phyloP scores from a whole-genome alignment of 2,888 invertebrate genomes.

The Cheiracanthium punctorium region DNA sequence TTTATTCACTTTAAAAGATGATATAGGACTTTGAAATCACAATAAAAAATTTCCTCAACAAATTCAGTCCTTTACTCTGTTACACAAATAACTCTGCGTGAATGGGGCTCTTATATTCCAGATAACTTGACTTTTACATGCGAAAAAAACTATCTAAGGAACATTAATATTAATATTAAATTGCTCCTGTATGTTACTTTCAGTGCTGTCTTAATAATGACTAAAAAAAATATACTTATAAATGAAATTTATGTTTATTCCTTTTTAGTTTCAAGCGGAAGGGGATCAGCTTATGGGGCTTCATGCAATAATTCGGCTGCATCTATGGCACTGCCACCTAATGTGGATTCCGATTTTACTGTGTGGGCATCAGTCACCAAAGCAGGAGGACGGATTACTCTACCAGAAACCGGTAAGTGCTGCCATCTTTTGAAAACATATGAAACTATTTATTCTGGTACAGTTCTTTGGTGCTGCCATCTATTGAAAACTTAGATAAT shows the following conservation, averaged over 20 bases:
- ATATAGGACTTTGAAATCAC: too few relatives aligned
- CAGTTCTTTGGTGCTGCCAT: constrained; percentile 39
- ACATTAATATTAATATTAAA: too few relatives aligned
- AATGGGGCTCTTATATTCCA: too few relatives aligned
- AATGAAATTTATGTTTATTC: background rate
- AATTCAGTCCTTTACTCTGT: too few relatives aligned
- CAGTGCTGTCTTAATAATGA: background rate
- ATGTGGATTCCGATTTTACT: constrained; percentile 77
- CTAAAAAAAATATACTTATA: background rate
- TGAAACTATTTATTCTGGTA: background rate
- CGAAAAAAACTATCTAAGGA: too few relatives aligned
- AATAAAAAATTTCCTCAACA: too few relatives aligned
- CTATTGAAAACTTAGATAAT: background rate
- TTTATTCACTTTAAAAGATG: too few relatives aligned
- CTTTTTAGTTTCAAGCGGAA: constrained; percentile 55
- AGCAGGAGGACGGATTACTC: constrained; percentile 78
- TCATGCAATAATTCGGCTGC: constrained; percentile 71
- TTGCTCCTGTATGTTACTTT: too few relatives aligned
- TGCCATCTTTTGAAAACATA: background rate
- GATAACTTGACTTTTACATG: too few relatives aligned
- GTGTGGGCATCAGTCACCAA: constrained; percentile 78
- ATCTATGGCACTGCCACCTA: constrained; percentile 71
- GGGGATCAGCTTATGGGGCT: constrained; percentile 52
- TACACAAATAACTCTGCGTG: too few relatives aligned
- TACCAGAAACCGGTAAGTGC: constrained; percentile 80